These are phyloP conservation scores for Xanthia togata DNA, from an alignment of 2,888 invertebrate genomes.

Conservation along the genomic window DNA sequence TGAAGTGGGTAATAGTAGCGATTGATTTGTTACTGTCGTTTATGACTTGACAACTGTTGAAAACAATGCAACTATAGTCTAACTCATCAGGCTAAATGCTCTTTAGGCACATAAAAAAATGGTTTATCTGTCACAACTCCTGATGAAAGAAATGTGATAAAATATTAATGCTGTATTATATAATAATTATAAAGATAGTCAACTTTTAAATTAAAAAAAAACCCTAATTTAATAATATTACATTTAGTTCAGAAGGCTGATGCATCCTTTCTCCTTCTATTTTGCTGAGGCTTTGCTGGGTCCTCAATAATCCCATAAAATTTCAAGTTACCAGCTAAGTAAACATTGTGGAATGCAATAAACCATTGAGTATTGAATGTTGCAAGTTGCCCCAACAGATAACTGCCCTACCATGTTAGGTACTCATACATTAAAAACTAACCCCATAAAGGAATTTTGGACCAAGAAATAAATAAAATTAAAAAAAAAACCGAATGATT, in stretches of 20 bases:
- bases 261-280: no score
- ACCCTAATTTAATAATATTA: no score
- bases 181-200: no score
- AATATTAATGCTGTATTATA: no score
- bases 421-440: neutral
- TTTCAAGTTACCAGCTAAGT: neutral
- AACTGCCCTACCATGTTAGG: neutral
- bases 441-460: neutral
- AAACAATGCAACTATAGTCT: neutral
- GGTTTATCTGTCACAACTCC: neutral
- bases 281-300: no score
- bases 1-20: neutral
- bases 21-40: neutral
- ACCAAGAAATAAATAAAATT: neutral
- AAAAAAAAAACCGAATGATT: no score
- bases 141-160: neutral
- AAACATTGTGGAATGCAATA: neutral
- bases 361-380: neutral
- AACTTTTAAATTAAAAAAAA: no score
- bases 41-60: neutral
- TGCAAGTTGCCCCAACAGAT: neutral
- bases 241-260: no score
- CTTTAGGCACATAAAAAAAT: neutral
- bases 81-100: neutral
- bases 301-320: neutral